Base-by-base conservation (phyloP, 1,140 invertebrate genomes). In the Orius laevigatus region DNA sequence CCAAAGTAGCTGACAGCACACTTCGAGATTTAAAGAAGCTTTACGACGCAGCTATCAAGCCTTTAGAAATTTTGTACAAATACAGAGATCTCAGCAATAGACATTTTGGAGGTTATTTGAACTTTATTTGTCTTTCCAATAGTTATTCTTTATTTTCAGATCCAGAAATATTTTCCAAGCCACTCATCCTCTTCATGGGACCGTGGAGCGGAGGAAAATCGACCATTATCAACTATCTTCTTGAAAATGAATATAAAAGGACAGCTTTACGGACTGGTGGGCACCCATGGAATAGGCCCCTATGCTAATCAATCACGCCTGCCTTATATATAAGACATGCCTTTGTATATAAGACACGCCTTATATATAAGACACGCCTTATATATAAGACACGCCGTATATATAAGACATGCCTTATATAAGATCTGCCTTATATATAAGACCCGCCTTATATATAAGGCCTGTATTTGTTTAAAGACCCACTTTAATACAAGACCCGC, bases 141-240 rank as follows among this genome's bases (percentile, higher is more conserved):
- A n/a, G n/a, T 50, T 45, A 11, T 11, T 25, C 33, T 39, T 43
- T 47, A 19, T 6, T 60, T 59, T 44, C 54, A 78, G 89, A 94
- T 70, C 81, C 87, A 5, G 89, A 94, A 72, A 91, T 94, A 61
- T 91, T 92, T 65, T 90, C 87, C 0, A 94, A 93, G 62, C 90
- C 91, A 6, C 66, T 94, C 59, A 74, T 94, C 38, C 66, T 95
- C 0, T 90, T 95, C 58, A 84, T 94, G 81, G 90, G 91, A 33
- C 89, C 90, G 16, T 94, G 89, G 87, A 91, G 86, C 58, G 87
- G 88, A 53, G 91, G 91, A 55, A 95, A 95, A 68, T 92, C 89
- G 3, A 84, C 85, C 8, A 88, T 94, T 53, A 79, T 94, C 44
- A 95, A 95, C 66, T 95, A 94, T 68, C 68, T 95, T 42, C 71